Evolutionary conservation across 37 sponge, comb jelly and placozoan species (phyloP).

Genomic region (Hormiphora californensis): DNA sequence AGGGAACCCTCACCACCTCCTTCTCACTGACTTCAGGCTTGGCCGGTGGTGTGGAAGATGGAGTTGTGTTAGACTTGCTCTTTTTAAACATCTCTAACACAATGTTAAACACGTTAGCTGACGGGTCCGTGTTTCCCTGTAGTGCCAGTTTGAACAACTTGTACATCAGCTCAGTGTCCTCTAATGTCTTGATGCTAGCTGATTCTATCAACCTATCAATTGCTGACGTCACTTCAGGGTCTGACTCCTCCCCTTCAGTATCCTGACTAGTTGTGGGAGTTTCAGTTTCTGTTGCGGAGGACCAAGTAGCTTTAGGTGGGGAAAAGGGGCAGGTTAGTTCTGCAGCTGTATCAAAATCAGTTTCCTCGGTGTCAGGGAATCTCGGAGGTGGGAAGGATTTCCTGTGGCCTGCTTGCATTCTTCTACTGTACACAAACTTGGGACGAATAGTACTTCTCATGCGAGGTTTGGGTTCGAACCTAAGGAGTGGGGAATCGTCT

Average conservation of each 20-base stretch:
- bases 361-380: not conserved
- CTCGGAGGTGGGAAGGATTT: not conserved
- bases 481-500: not conserved
- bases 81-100: slow-evolving; percentile 28
- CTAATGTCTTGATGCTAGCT: not conserved
- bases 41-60: not conserved
- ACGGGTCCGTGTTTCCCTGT: not conserved
- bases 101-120: slow-evolving; percentile 43
- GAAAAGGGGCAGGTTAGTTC: not conserved
- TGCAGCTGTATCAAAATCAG: slow-evolving; percentile 38
- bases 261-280: not conserved
- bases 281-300: not conserved
- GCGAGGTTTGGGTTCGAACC: slow-evolving; percentile 10
- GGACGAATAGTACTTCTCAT: not conserved
- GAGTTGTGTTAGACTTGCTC: not conserved
- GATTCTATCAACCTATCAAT: slow-evolving; percentile 28
- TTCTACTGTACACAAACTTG: slow-evolving; percentile 9
- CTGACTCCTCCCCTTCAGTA: not conserved
- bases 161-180: slow-evolving; percentile 36
- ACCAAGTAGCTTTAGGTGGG: slow-evolving; percentile 40
- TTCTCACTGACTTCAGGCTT: not conserved
- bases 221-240: not conserved
- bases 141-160: not conserved
- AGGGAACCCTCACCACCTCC: not conserved
- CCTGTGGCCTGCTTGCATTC: not conserved